Conservation (phyloP, 2,113 vertebrate species). For the Plecturocebus donacophilus region DNA sequence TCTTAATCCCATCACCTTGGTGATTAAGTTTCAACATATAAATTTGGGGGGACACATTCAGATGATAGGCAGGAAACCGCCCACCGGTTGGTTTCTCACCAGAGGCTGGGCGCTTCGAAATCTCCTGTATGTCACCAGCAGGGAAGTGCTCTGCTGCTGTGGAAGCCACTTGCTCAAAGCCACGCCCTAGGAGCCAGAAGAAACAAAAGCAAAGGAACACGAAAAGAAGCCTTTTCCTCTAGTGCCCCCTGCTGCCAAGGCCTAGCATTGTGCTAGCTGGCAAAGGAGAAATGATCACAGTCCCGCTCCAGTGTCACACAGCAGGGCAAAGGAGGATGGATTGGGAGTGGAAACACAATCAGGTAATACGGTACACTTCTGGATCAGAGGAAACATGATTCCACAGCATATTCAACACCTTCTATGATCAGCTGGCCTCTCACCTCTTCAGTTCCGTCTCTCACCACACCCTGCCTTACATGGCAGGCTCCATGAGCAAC, state of each 20-base stretch:
- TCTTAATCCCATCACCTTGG: no score
- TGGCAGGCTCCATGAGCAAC: rapidly evolving
- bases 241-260: not conserved
- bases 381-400: not conserved
- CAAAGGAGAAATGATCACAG: not conserved
- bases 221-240: not conserved
- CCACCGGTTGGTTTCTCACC: not conserved
- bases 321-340: not conserved
- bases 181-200: not conserved
- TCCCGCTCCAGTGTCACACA: not conserved
- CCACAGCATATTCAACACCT: not conserved
- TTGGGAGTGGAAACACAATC: not conserved
- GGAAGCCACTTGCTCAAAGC: not conserved
- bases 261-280: not conserved
- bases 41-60: not conserved
- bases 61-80: not conserved
- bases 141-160: no score
- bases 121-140: not conserved
- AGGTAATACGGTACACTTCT: not conserved
- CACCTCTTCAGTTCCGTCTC: no score
- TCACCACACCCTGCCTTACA: not conserved
- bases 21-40: not conserved
- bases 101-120: no score
- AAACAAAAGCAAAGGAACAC: not conserved
- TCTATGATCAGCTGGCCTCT: not conserved